phyloP scores from a whole-genome alignment of 2,797 vertebrate genomes.

The Uromys caudimaculatus region DNA sequence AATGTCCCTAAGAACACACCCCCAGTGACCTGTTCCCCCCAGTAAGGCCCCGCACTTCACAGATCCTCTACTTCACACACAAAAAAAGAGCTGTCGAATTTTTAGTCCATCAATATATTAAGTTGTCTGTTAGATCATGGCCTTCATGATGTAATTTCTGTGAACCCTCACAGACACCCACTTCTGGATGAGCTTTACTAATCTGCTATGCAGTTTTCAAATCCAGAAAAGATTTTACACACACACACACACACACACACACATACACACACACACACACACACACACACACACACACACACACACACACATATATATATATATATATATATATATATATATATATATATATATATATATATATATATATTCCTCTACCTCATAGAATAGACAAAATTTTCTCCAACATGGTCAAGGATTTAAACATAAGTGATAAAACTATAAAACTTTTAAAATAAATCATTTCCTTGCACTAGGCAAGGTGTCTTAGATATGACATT shows the following conservation, averaged over 20 bases:
- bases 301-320: too few relatives aligned
- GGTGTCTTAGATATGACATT: background rate
- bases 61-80: background rate
- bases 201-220: background rate
- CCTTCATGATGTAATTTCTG: background rate
- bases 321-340: too few relatives aligned
- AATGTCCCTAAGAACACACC: background rate
- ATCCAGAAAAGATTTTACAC: background rate
- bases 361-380: background rate
- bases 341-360: background rate
- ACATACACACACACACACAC: background rate
- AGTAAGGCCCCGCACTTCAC: background rate
- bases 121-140: background rate
- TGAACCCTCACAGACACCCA: background rate
- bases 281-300: background rate
- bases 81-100: background rate
- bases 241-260: background rate
- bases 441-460: background rate
- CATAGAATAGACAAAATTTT: background rate
- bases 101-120: background rate
- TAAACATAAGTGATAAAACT: background rate
- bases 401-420: background rate
- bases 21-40: too few relatives aligned
- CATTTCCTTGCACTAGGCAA: background rate
- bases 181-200: background rate